These are phyloP conservation scores for Neodiprion fabricii DNA, from an alignment of 1,140 invertebrate genomes.

Conservation along the genomic window DNA sequence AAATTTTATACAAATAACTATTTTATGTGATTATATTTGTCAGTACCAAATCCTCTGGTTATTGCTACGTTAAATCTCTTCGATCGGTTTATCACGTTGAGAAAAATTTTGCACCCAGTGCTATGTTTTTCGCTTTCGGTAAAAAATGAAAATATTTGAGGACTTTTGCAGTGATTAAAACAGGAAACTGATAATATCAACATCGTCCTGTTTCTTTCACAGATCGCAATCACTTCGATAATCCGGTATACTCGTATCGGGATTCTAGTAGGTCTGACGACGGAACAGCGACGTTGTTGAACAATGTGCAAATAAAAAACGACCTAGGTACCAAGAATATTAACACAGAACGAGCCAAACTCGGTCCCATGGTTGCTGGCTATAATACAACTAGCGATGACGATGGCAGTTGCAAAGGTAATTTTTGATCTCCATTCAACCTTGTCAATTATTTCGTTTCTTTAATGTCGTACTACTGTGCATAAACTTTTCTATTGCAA, in stretches of 20 bases:
- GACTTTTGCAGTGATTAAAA: neutral
- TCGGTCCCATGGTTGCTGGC: constrained; percentile 31
- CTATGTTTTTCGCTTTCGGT: neutral
- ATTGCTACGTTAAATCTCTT: no score
- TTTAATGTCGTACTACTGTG: neutral
- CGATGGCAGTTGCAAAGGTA: constrained; percentile 59
- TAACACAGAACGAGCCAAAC: constrained; percentile 49
- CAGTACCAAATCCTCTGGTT: no score
- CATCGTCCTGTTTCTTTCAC: constrained; percentile 38
- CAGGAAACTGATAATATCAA: neutral
- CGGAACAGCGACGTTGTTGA: constrained; percentile 65
- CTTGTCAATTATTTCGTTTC: neutral
- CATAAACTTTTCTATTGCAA: neutral
- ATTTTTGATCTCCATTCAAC: neutral
- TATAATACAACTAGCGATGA: constrained; percentile 53
- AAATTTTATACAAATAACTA: no score
- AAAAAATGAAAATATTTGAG: neutral
- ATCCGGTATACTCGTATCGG: constrained; percentile 87
- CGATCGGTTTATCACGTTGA: no score
- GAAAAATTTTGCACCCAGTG: neutral
- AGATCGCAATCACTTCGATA: constrained; percentile 92
- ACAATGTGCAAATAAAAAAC: constrained; percentile 70
- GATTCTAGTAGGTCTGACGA: constrained; percentile 64
- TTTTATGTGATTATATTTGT: no score
- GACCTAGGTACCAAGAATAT: constrained; percentile 68